Percentiles rank a stretch among this genome's conserved stretches.
phyloP scores from a whole-genome alignment of 2,797 vertebrate species.

The Nannoperca australis region DNA sequence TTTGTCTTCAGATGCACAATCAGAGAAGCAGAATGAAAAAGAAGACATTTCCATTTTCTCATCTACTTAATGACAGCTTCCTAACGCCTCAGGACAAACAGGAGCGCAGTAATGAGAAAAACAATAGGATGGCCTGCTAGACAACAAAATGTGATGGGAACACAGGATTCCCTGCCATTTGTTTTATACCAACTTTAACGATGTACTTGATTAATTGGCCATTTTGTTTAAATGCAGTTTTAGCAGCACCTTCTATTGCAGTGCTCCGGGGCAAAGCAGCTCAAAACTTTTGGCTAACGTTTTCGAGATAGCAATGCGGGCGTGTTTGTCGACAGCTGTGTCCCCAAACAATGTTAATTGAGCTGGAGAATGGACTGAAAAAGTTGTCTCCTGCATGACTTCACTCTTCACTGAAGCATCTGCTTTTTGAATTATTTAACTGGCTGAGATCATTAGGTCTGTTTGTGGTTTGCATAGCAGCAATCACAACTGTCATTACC shows the following conservation, averaged over 20 bases:
- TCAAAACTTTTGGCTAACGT: slow-evolving; percentile 49
- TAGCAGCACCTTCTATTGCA: slow-evolving; percentile 27
- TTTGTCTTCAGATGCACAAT: slow-evolving; percentile 54
- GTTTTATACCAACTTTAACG: slow-evolving; percentile 70
- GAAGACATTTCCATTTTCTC: slow-evolving; percentile 73
- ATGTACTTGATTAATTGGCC: slow-evolving; percentile 75
- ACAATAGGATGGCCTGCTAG: slow-evolving; percentile 74
- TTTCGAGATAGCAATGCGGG: neutral
- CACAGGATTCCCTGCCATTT: slow-evolving; percentile 61
- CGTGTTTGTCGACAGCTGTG: slow-evolving; percentile 38
- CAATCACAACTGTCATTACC: slow-evolving; percentile 49
- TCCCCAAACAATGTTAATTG: slow-evolving; percentile 33
- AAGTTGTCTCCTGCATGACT: slow-evolving; percentile 52
- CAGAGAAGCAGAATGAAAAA: slow-evolving; percentile 59
- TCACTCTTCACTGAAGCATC: slow-evolving; percentile 53
- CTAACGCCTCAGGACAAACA: slow-evolving; percentile 70
- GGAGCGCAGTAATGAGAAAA: slow-evolving; percentile 76
- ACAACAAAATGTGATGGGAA: slow-evolving; percentile 65
- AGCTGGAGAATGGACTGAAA: slow-evolving; percentile 31
- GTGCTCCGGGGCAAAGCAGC: slow-evolving; percentile 35
- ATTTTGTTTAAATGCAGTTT: slow-evolving; percentile 60
- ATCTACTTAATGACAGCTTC: slow-evolving; percentile 73
- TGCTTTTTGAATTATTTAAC: slow-evolving; percentile 77
- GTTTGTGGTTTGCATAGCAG: slow-evolving; percentile 55
- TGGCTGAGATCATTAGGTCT: slow-evolving; percentile 57